phyloP scores from a whole-genome alignment of 2,888 invertebrate genomes.

The Idaea biselata region DNA sequence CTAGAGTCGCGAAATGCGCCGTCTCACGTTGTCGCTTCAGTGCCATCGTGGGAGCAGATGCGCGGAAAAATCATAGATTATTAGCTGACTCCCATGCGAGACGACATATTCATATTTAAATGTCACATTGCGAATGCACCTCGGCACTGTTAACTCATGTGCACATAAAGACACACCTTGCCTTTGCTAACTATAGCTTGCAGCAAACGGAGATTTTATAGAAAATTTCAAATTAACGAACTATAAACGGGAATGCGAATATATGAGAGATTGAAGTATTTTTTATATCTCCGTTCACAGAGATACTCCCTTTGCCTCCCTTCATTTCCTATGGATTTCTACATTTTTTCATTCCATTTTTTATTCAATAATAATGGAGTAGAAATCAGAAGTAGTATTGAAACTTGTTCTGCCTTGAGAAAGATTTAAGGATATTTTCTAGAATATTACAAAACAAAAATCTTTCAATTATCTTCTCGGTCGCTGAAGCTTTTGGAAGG shows the following conservation, averaged over 20 bases:
- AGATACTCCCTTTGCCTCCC: too few species aligned
- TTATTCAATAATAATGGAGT: too few species aligned
- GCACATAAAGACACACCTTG: conserved; percentile 33
- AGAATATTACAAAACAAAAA: conserved; percentile 10
- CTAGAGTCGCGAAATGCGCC: conserved; percentile 23
- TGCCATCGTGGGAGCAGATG: conserved; percentile 45
- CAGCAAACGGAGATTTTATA: conserved; percentile 12
- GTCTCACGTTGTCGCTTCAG: conserved; percentile 1
- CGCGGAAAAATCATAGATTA: conserved; percentile 75
- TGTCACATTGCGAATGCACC: conserved; percentile 58
- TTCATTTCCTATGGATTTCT: too few species aligned
- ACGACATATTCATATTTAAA: conserved; percentile 77
- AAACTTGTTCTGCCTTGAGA: not conserved
- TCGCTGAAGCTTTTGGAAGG: conserved; percentile 29
- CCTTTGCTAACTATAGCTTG: conserved; percentile 12
- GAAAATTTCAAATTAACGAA: conserved; percentile 7
- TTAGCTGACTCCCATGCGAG: conserved; percentile 54
- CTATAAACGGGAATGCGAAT: not conserved
- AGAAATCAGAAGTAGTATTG: too few species aligned
- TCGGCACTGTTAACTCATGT: conserved; percentile 53
- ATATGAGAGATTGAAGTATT: too few species aligned
- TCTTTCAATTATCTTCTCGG: conserved; percentile 15
- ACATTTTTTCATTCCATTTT: too few species aligned
- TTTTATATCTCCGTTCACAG: too few species aligned
- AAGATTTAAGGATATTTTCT: conserved; percentile 7